Evolutionary conservation across 2,797 vertebrate genomes (phyloP).

Genomic region (Gymnoscopelus microlampas): DNA sequence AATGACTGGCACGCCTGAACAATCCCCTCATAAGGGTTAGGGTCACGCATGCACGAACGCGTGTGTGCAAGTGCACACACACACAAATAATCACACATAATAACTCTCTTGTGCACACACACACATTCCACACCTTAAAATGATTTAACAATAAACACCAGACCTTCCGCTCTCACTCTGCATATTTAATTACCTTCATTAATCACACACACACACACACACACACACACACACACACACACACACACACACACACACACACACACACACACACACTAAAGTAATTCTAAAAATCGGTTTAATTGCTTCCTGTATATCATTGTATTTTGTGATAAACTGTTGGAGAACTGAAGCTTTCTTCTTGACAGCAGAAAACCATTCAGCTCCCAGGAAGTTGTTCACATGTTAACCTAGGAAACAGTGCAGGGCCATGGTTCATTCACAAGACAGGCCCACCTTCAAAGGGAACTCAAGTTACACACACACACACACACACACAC

Average conservation of each 20-base stretch:
- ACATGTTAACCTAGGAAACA: constrained; percentile 21
- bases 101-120: constrained; percentile 10
- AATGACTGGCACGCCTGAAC: no score
- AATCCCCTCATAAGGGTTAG: no score
- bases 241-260: constrained; percentile 32
- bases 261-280: constrained; percentile 18
- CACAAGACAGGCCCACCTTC: constrained; percentile 42
- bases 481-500: constrained; percentile 13
- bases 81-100: constrained; percentile 23
- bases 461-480: constrained; percentile 58
- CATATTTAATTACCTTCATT: constrained; percentile 45
- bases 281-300: constrained; percentile 3
- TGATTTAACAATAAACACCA: constrained; percentile 46
- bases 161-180: constrained; percentile 13
- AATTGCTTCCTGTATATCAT: neutral
- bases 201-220: constrained; percentile 39
- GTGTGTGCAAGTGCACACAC: constrained; percentile 28
- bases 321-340: no score
- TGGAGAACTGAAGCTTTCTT: neutral
- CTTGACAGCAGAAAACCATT: constrained; percentile 9
- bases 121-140: constrained; percentile 8
- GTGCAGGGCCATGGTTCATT: constrained; percentile 32
- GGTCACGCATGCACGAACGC: constrained; percentile 9
- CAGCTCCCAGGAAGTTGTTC: no score
- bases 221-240: constrained; percentile 15